Evolutionary conservation across 35 echinoderm and acorn worm species (phyloP).

Genomic region (Amphiura filiformis): DNA sequence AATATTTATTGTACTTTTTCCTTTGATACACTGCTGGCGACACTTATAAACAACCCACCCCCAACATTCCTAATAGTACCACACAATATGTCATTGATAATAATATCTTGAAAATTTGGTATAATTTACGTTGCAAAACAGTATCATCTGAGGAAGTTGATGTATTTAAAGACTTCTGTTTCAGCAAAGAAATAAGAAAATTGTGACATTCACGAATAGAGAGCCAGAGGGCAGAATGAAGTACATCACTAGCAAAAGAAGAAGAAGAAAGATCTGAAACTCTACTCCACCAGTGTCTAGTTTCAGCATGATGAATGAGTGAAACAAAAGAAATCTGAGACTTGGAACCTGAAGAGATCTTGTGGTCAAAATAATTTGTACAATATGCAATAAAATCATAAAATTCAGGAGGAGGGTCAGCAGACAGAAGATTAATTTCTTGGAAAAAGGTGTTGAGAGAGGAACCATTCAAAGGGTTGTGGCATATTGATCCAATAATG

Average conservation of each 20-base stretch:
- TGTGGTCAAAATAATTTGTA: background rate
- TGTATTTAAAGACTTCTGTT: background rate
- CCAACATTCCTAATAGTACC: background rate
- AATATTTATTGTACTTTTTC: background rate
- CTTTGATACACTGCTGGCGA: background rate
- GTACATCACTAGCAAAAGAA: background rate
- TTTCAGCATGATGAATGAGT: background rate
- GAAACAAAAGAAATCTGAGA: background rate
- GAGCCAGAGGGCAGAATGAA: background rate
- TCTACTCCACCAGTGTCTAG: background rate
- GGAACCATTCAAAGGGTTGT: background rate
- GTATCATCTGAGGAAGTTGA: too few species aligned
- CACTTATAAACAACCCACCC: background rate
- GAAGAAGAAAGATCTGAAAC: background rate
- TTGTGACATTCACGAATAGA: background rate
- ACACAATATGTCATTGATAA: background rate
- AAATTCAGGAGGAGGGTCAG: background rate
- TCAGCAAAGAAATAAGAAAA: background rate
- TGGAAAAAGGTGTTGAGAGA: background rate
- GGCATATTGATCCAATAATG: background rate
- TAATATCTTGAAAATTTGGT: background rate
- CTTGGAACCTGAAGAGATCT: background rate
- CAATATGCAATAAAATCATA: background rate
- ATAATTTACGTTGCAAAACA: background rate
- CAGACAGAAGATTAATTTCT: background rate